Percentiles rank a stretch among this genome's conserved stretches.
Evolutionary conservation across 2,797 vertebrate species (phyloP).

Genomic region (Sitta carolinensis): DNA sequence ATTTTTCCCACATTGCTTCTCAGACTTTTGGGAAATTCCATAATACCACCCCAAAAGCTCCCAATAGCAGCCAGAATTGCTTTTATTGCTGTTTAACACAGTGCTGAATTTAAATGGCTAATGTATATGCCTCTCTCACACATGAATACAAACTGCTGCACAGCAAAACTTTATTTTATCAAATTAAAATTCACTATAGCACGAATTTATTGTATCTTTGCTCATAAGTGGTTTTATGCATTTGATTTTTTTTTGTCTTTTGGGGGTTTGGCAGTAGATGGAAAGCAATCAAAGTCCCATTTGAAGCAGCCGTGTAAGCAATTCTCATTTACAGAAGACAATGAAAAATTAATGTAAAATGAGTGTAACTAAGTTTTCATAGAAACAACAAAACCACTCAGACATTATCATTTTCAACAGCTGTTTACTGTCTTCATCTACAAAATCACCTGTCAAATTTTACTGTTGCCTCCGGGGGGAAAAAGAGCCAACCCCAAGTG

Average conservation of each 20-base stretch:
- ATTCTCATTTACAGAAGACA: constrained; percentile 65
- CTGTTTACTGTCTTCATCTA: constrained; percentile 72
- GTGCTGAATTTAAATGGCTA: background rate
- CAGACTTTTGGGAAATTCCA: background rate
- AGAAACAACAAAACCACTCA: constrained; percentile 65
- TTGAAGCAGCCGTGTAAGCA: constrained; percentile 56
- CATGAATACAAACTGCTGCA: background rate
- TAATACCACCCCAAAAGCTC: constrained; percentile 4
- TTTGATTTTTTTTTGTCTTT: constrained; percentile 32
- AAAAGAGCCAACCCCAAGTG: background rate
- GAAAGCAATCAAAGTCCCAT: constrained; percentile 48
- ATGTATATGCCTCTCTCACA: background rate
- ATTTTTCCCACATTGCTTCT: background rate
- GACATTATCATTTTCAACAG: constrained; percentile 70
- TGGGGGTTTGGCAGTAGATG: constrained; percentile 50
- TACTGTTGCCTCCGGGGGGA: background rate
- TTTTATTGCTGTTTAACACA: constrained; percentile 36
- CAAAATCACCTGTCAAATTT: constrained; percentile 65
- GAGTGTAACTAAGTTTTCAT: constrained; percentile 65
- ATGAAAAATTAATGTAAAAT: constrained; percentile 73
- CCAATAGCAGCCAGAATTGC: background rate
- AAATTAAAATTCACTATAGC: constrained; percentile 33
- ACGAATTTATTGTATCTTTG: background rate
- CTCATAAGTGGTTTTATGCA: background rate
- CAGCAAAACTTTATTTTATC: constrained; percentile 29